phyloP scores from a whole-genome alignment of 2,797 vertebrate species.

The Danio choprae region DNA sequence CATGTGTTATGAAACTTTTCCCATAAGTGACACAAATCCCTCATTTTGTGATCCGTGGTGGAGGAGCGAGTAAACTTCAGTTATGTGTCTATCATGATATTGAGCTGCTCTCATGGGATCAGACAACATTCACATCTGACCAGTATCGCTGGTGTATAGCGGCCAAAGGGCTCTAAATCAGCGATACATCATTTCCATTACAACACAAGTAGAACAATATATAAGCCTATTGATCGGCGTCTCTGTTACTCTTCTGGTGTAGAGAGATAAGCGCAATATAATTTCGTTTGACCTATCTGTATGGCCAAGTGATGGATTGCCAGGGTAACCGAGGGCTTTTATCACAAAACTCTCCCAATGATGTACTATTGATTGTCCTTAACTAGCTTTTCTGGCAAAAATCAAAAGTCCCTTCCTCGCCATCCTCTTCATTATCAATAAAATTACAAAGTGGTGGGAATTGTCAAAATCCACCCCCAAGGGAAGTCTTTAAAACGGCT shows the following conservation, averaged over 20 bases:
- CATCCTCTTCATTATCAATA: conserved; percentile 59
- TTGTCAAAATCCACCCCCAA: conserved; percentile 54
- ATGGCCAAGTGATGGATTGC: conserved; percentile 99
- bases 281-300: conserved; percentile 98
- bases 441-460: conserved; percentile 58
- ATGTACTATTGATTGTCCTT: conserved; percentile 97
- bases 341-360: conserved; percentile 92
- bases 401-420: conserved; percentile 80
- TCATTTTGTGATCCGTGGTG: background rate
- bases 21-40: background rate
- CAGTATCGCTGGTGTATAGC: conserved; percentile 51
- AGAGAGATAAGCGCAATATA: conserved; percentile 98
- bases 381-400: conserved; percentile 88
- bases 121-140: conserved; percentile 43
- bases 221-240: conserved; percentile 88
- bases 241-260: conserved; percentile 93
- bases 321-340: conserved; percentile 89
- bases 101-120: conserved; percentile 41
- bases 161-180: conserved; percentile 84
- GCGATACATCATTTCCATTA: conserved; percentile 95
- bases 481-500: conserved; percentile 37
- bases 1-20: conserved; percentile 1
- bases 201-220: conserved; percentile 81
- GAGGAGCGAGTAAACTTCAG: conserved; percentile 16
- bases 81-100: conserved; percentile 36